Conservation (phyloP, 1,140 invertebrate species). For the Pentalonia nigronervosa region DNA sequence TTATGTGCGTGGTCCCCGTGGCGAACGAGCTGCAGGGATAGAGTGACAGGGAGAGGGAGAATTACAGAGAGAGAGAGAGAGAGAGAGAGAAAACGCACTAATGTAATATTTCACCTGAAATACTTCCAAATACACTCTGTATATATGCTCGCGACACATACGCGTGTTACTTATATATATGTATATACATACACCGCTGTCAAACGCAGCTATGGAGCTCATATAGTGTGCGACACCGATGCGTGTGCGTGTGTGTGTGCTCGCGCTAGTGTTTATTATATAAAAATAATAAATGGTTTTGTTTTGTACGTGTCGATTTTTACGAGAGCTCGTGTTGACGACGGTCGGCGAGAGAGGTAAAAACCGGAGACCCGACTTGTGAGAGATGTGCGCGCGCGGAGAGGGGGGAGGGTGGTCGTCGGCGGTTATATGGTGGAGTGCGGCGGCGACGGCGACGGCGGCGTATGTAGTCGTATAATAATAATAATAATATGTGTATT, state of each 20-base stretch:
- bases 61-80: too few relatives aligned
- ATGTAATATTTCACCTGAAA: slow-evolving; percentile 56
- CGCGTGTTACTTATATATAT: not conserved
- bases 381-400: not conserved
- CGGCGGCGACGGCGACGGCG: too few relatives aligned
- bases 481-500: too few relatives aligned
- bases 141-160: slow-evolving; percentile 35
- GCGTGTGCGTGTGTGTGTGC: not conserved
- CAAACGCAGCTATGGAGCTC: slow-evolving; percentile 31
- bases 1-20: not conserved
- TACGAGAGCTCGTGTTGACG: slow-evolving; percentile 24
- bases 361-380: slow-evolving; percentile 39
- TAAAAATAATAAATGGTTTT: slow-evolving; percentile 58
- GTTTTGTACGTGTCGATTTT: slow-evolving; percentile 55
- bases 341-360: slow-evolving; percentile 8
- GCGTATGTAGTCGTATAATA: too few relatives aligned
- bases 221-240: not conserved
- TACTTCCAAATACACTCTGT: slow-evolving; percentile 31
- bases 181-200: not conserved
- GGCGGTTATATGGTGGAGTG: not conserved
- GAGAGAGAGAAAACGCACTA: not conserved
- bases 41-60: not conserved
- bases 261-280: slow-evolving; percentile 37
- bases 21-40: too few relatives aligned
- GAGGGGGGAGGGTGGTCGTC: not conserved